These are phyloP conservation scores for Crenuchus spilurus DNA, from an alignment of 2,797 vertebrate genomes.

Conservation along the genomic window DNA sequence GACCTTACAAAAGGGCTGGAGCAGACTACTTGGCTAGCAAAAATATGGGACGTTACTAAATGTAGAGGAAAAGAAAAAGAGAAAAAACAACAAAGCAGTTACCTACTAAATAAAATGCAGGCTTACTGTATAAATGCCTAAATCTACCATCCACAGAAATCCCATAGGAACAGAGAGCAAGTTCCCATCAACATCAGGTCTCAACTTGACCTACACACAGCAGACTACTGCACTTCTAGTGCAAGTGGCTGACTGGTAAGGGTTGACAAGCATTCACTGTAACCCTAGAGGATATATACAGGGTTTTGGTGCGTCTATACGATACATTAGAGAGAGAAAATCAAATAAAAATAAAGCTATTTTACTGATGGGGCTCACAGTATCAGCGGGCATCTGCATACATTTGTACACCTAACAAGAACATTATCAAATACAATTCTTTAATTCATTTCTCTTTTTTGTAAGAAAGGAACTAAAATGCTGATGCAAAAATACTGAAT, in stretches of 20 bases:
- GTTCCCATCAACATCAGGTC: neutral
- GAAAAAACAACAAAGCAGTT: neutral
- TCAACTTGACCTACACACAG: neutral
- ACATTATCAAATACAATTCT: constrained; percentile 81
- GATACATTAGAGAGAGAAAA: constrained; percentile 77
- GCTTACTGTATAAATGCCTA: neutral
- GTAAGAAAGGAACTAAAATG: constrained; percentile 82
- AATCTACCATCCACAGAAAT: neutral
- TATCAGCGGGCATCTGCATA: constrained; percentile 84
- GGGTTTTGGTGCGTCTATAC: constrained; percentile 73
- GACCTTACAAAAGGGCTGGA: neutral
- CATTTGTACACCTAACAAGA: constrained; percentile 76
- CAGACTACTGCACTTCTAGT: neutral
- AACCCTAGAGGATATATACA: constrained; percentile 69
- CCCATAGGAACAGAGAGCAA: neutral
- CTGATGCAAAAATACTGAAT: constrained; percentile 89
- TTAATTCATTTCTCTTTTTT: constrained; percentile 59
- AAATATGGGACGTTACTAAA: neutral
- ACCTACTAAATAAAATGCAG: neutral
- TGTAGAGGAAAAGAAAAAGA: neutral
- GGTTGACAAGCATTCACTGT: constrained; percentile 24
- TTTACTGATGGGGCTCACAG: constrained; percentile 86
- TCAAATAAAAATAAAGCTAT: constrained; percentile 73
- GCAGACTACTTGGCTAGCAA: neutral
- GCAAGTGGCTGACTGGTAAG: constrained; percentile 58